Evolutionary conservation across 2,113 vertebrate genomes (phyloP), one percentile per base, ranked within the genome.

Genomic region (Crotophaga sulcirostris): DNA sequence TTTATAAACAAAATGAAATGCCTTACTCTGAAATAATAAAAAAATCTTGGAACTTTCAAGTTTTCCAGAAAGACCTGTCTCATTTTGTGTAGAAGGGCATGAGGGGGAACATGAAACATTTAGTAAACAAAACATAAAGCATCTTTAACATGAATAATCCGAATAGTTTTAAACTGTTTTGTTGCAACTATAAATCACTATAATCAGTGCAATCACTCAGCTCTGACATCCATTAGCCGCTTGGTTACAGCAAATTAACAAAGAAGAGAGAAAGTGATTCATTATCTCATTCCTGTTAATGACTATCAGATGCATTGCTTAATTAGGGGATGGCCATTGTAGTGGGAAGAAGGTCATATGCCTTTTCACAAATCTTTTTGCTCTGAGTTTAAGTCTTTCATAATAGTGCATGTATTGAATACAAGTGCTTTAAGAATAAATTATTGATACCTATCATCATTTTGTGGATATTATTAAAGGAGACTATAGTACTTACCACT

Each of bases 281-380:
- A 99, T 99, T 99, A 99, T 98, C 98, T 97, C 98, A 98, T 98
- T 98, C 98, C 98, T 98, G 98, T 99, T 99, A 99, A 99, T 99
- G 99, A 99, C 98, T 99, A 99, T 99, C 98, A 99, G 98, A 99
- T 98, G 98, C 98, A 98, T 98, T 97, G 98, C 97, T 98, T 99
- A 99, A 99, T 99, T 99, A 99, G 98, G 97, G 98, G 98, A 98
- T 98, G 98, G 98, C 98, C 98, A 98, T 98, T 98, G 98, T 98
- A 98, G 98, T 97, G 96, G 98, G 98, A 97, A 98, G 98, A 98
- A 99, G 98, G 98, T 99, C 98, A 98, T 98, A 97, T 95, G 98
- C 97, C 97, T 98, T 97, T 98, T 97, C 92, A 98, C 98, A 98
- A 98, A 98, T 98, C 98, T 98, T 98, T 97, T 94, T 80, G 63